Evolutionary conservation across 1,140 invertebrate species (phyloP), one percentile per base, ranked within the genome.

Genomic region (Drosophila nikananu): DNA sequence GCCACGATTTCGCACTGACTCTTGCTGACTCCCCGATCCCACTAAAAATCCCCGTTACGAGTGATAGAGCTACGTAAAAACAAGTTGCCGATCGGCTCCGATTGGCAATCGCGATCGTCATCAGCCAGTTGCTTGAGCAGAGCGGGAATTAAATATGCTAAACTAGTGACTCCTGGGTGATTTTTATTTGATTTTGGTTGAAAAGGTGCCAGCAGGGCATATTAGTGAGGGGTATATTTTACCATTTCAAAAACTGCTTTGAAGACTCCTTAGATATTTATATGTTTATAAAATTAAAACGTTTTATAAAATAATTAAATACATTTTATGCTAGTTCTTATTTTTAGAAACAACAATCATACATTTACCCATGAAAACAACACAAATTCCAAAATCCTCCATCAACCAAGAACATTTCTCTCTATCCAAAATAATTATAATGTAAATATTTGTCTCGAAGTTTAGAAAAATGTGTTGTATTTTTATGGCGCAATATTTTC

Each of bases 1-100:
- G 62, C 77, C 81, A 77, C 86, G 77, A 83, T 87, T 83, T 80
- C 67, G 67, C 55, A 83, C 86, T 87, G 84, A 35, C 35, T 54
- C 27, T 13, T 23, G 41, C 66, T 13, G 35, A 21, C 46, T 60
- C 67, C 70, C 44, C 66, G 54, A 42, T 19, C 25, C 54, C 44
- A 15, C 68, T 57, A 32, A 73, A 74, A 73, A 73, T 39, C 71
- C 71, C 70, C 55, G 30, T 72, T 73, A 30, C 35, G 27, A 37
- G 42, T 10, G 32, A 49, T 15, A n/a, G 58, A 37, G 55, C 30
- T 37, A 12, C 21, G 54, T 49, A 13, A 63, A 73, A 74, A 74
- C 71, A 73, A 73, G 71, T 74, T 13, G 46, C 68, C 37, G 55
- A 73, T 74, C 68, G 55, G 46, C 68, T 51, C 37, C 71, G 71